Evolutionary conservation across 2,888 invertebrate species (phyloP), one percentile per base, ranked within the genome.

Genomic region (Conops quadrifasciatus): DNA sequence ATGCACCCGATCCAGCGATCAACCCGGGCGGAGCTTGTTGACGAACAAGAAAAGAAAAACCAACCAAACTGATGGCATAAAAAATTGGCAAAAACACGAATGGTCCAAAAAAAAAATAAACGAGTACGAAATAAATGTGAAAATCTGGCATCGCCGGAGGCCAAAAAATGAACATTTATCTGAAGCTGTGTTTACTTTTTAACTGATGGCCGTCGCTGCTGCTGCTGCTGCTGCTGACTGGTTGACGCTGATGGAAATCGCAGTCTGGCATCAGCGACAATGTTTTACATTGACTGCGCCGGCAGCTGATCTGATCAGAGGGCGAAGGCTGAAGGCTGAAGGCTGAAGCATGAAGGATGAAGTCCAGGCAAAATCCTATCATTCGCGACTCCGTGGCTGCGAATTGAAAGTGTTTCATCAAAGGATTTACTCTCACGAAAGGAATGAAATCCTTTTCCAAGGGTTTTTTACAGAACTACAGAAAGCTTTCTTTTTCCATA

Each of bases 131-230:
- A 49, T 56, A 58, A 67, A 67, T 47, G 19, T 19, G 60, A 59
- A 60, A 58, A 67, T 26, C 45, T 67, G 59, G 67, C 67, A 62
- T 51, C 51, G 49, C 68, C 60, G 43, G 51, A 43, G 68, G 68
- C 68, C 26, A 49, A 49, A 28, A 19, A 59, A 30, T 49, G 60
- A 59, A 24, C 56, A n/a, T 51, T 47, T 7, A 36, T 36, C 36
- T n/a, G 36, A 4, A 7, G 36, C 47, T 62, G 24, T 51, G 60
- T 68, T 68, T 60, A 62, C 24, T 36, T 62, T 62, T 62, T 68
- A 51, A 68, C 68, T 62, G 68, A 68, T 68, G 49, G 19, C 36
- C 49, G 49, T 19, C 49, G 49, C n/a, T 19, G 19, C 49, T 4
- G 49, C 49, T 19, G 49, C 49, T 19, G 19, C 49, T 4, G 19